Conservation (phyloP, 2,113 vertebrate species). For the Otocyon megalotis region DNA sequence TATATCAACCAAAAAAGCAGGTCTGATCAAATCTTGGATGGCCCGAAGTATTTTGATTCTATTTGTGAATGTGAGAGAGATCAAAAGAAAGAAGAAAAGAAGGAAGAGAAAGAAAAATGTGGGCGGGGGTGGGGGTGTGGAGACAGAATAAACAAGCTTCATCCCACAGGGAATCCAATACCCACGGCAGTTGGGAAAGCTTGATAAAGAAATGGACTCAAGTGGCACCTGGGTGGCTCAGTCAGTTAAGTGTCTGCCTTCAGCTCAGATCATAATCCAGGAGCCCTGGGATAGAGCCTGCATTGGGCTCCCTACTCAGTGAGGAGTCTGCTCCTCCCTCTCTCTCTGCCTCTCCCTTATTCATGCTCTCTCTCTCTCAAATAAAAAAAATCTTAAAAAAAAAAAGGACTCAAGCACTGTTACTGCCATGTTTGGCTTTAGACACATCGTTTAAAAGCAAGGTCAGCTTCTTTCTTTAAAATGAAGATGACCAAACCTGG, state of each 20-base stretch:
- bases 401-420: neutral
- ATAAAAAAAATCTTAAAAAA: neutral
- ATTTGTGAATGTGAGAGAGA: neutral
- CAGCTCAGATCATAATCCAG: neutral
- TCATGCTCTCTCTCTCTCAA: neutral
- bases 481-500: slow-evolving; percentile 13
- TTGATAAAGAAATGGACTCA: slow-evolving; percentile 28
- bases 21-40: neutral
- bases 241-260: neutral
- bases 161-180: neutral
- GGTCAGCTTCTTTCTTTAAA: slow-evolving; percentile 45
- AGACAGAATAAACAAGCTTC: neutral
- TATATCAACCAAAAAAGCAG: neutral
- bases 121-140: no score
- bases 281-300: neutral
- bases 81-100: neutral
- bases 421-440: slow-evolving; percentile 52
- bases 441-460: slow-evolving; percentile 50
- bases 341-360: neutral
- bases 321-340: neutral
- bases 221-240: neutral
- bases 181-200: neutral
- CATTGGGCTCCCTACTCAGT: neutral
- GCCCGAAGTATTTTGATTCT: neutral
- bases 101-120: neutral